These are phyloP conservation scores for Halisarca cf. caerulea DNA, from an alignment of 37 sponge, comb jelly and placozoan genomes.

Conservation along the genomic window DNA sequence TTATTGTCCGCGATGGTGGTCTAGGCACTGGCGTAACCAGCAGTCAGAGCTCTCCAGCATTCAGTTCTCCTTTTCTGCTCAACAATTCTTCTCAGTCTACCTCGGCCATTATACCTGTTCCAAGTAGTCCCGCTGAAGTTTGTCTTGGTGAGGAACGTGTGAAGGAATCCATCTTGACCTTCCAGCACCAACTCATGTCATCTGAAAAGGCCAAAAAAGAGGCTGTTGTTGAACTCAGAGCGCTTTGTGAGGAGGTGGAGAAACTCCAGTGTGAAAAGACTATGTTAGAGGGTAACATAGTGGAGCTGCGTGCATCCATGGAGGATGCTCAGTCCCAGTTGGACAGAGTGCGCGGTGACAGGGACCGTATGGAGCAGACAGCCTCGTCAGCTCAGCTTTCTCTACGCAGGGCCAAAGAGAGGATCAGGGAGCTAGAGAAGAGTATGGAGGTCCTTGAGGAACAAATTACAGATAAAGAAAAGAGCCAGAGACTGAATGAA, in stretches of 20 bases:
- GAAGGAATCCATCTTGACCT: constrained; percentile 41
- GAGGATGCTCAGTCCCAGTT: constrained; percentile 15
- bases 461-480: constrained; percentile 15
- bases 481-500: constrained; percentile 7
- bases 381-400: background rate
- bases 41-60: background rate
- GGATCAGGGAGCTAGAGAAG: background rate
- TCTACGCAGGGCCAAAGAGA: background rate
- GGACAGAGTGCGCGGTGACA: constrained; percentile 21
- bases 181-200: constrained; percentile 44
- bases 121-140: background rate
- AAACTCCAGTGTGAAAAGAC: constrained; percentile 34
- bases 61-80: background rate
- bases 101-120: background rate
- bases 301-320: constrained; percentile 2
- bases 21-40: constrained; percentile 31
- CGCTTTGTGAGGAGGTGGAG: constrained; percentile 17
- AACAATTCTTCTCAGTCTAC: background rate
- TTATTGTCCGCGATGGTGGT: constrained; percentile 44
- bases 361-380: background rate
- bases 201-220: constrained; percentile 30
- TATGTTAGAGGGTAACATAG: constrained; percentile 25
- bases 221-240: background rate
- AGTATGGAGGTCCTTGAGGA: constrained; percentile 5
- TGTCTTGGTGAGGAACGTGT: constrained; percentile 13